Base-by-base conservation (phyloP, 1,140 invertebrate genomes). In the Hydropsyche tenuis region DNA sequence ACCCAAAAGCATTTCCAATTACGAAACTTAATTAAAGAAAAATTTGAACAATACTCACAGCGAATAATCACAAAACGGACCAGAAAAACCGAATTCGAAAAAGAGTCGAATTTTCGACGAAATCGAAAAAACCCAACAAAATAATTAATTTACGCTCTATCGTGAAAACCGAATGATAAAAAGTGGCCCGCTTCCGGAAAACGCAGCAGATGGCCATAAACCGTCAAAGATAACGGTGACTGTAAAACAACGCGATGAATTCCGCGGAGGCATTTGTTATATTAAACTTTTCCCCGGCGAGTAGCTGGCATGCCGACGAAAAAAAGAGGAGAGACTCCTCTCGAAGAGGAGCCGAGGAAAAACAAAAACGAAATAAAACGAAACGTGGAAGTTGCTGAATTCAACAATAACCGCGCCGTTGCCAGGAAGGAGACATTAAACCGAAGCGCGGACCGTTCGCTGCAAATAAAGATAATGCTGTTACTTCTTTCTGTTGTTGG, bases 211-310 rank as follows among this genome's bases (percentile, higher is more conserved):
- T 60, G 56, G 56, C 56, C 56, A 23, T 60, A 60, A 60, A 60
- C 22, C 56, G 22, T 48, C 45, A 23, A 60, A 60, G 56, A 60
- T 60, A 60, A 60, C 18, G 56, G 23, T 25, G 23, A 1, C 56
- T 7, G 23, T 60, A 60, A 60, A 60, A 60, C 56, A 60, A 25
- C 56, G 56, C 56, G 56, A 60, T 60, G 56, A 60, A 60, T 60
- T 60, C 25, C 56, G 56, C 56, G 56, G n/a, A 60, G 22, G 56
- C 56, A 60, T 60, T 60, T 60, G 56, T 60, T 60, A 60, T 60
- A 60, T 60, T 60, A 60, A 60, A 60, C 56, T 60, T 60, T 60
- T 25, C 23, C 56, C 56, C n/a, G 51, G 45, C 45, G 16, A 46
- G n/a, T n/a, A n/a, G n/a, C n/a, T n/a, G n/a, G n/a, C n/a, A n/a